Percentiles rank a stretch among this genome's conserved stretches.
Conservation (phyloP, 2,797 vertebrate species). For the Gallinago nigripennis region DNA sequence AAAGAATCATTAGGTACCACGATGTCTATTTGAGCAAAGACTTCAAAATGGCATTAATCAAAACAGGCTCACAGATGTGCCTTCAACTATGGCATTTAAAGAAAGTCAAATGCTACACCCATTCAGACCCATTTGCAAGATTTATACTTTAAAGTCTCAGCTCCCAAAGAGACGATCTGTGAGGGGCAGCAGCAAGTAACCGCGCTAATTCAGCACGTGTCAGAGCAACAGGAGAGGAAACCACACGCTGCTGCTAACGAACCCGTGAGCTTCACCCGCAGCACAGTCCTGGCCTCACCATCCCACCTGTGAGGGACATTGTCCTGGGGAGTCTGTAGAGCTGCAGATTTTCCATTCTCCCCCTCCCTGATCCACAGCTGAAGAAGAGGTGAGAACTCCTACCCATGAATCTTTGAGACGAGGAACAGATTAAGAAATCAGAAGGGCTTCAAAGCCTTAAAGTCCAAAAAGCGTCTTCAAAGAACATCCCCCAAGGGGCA, state of each 20-base stretch:
- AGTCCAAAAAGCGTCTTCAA: background rate
- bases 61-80: background rate
- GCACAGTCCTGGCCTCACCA: background rate
- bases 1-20: background rate
- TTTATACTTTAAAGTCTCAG: background rate
- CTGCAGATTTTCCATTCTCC: background rate
- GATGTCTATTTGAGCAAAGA: background rate
- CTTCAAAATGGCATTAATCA: background rate
- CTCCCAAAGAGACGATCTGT: background rate
- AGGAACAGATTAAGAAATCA: background rate
- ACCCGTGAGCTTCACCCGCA: background rate
- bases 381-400: background rate
- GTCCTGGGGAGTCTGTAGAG: background rate
- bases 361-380: background rate
- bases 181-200: background rate
- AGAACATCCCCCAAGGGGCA: rapidly evolving
- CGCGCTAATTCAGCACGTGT: background rate
- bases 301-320: background rate
- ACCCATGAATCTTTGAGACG: rapidly evolving
- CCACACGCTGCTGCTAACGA: background rate
- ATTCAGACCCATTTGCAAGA: background rate
- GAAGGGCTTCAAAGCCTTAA: background rate
- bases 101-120: background rate
- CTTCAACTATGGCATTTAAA: background rate
- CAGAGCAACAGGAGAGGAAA: background rate